Evolutionary conservation across 2,113 vertebrate species (phyloP).

Genomic region (Chinchilla lanigera): DNA sequence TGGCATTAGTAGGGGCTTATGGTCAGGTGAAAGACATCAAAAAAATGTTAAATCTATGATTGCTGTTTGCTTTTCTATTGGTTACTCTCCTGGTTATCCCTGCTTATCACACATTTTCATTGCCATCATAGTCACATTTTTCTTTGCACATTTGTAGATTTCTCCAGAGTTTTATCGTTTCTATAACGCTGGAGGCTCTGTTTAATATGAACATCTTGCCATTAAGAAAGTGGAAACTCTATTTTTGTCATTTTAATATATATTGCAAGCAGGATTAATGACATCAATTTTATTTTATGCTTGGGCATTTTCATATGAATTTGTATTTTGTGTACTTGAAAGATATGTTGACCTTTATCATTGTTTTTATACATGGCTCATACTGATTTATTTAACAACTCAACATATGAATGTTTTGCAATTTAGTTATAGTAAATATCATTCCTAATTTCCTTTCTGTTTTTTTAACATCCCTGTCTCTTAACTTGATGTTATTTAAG

Average conservation of each 20-base stretch:
- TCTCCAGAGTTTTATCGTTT: not conserved
- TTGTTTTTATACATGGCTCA: not conserved
- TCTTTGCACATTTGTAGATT: not conserved
- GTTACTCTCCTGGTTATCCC: not conserved
- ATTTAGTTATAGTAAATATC: not conserved
- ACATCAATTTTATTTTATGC: not conserved
- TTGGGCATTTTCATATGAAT: not conserved
- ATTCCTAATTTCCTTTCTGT: not conserved
- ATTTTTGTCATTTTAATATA: not conserved
- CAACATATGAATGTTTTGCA: not conserved
- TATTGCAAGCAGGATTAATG: not conserved
- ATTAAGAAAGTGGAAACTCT: not conserved
- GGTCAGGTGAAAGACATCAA: not conserved
- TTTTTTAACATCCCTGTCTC: not conserved
- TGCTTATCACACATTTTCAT: not conserved
- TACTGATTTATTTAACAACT: not conserved
- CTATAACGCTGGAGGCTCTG: not conserved
- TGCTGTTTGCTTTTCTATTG: not conserved
- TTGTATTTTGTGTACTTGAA: not conserved
- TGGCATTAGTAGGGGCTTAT: not conserved
- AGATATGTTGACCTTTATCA: not conserved
- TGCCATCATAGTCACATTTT: not conserved
- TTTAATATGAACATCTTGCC: not conserved
- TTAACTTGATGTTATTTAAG: not conserved
- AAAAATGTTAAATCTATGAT: not conserved